Percentiles rank a stretch among this genome's conserved stretches.
phyloP scores from a whole-genome alignment of 2,888 invertebrate species.

The Teleiodes luculella region DNA sequence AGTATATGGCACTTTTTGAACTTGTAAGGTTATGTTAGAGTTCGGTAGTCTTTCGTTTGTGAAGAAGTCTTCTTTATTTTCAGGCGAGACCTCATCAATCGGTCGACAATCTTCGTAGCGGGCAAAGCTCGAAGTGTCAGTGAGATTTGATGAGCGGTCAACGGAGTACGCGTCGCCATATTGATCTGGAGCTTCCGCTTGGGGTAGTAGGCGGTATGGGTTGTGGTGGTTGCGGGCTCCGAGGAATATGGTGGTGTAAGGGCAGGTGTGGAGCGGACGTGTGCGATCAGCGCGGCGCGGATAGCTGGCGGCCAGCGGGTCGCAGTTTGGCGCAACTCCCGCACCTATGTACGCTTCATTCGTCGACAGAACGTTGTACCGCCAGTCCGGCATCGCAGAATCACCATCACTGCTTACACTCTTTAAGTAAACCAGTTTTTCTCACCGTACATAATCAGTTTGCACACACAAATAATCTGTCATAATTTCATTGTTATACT shows the following conservation, averaged over 20 bases:
- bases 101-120: constrained; percentile 69
- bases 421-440: constrained; percentile 27
- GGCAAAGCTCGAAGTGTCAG: constrained; percentile 73
- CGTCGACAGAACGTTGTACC: constrained; percentile 76
- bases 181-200: constrained; percentile 63
- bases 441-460: constrained; percentile 27
- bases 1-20: constrained; percentile 69
- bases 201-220: constrained; percentile 52
- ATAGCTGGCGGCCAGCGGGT: constrained; percentile 67
- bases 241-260: constrained; percentile 70
- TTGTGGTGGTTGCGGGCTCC: constrained; percentile 54
- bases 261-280: constrained; percentile 68
- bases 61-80: constrained; percentile 40
- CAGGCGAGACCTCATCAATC: constrained; percentile 46
- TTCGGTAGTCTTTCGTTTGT: constrained; percentile 40
- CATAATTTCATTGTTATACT: constrained; percentile 42
- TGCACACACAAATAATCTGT: constrained; percentile 32
- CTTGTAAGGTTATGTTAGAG: constrained; percentile 50
- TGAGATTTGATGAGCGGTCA: constrained; percentile 69
- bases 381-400: constrained; percentile 75
- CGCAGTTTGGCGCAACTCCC: constrained; percentile 45
- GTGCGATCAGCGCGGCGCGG: constrained; percentile 75
- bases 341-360: constrained; percentile 70
- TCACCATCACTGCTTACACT: constrained; percentile 59
- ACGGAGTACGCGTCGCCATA: constrained; percentile 69